phyloP scores from a whole-genome alignment of 1,140 invertebrate genomes.

The Melanaphis sacchari region DNA sequence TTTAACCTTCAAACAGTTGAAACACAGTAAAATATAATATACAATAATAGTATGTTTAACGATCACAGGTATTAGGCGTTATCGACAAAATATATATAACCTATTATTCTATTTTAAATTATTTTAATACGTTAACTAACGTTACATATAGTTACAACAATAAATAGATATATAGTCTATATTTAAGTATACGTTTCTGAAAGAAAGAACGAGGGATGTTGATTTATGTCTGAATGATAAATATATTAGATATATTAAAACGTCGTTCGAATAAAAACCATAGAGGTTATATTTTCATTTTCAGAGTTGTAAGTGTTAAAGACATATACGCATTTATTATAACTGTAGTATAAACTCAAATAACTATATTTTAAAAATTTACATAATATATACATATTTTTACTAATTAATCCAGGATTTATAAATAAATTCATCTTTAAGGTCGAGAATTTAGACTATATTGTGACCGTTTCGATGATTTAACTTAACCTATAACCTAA shows the following conservation, averaged over 20 bases:
- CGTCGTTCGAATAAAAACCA: neutral
- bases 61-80: neutral
- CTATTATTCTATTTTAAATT: too few relatives aligned
- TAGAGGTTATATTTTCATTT: neutral
- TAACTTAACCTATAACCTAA: neutral
- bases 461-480: neutral
- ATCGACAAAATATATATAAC: neutral
- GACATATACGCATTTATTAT: neutral
- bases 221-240: neutral
- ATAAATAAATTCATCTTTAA: neutral
- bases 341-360: neutral
- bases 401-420: neutral
- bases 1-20: too few relatives aligned
- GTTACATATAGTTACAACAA: too few relatives aligned
- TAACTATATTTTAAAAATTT: too few relatives aligned
- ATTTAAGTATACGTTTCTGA: too few relatives aligned
- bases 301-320: neutral
- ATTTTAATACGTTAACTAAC: too few relatives aligned
- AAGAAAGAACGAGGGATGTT: neutral
- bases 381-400: neutral
- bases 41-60: neutral
- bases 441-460: neutral
- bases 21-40: neutral
- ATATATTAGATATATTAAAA: neutral
- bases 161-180: too few relatives aligned